Evolutionary conservation across 2,113 vertebrate genomes (phyloP).

Genomic region (Trogon melanurus): DNA sequence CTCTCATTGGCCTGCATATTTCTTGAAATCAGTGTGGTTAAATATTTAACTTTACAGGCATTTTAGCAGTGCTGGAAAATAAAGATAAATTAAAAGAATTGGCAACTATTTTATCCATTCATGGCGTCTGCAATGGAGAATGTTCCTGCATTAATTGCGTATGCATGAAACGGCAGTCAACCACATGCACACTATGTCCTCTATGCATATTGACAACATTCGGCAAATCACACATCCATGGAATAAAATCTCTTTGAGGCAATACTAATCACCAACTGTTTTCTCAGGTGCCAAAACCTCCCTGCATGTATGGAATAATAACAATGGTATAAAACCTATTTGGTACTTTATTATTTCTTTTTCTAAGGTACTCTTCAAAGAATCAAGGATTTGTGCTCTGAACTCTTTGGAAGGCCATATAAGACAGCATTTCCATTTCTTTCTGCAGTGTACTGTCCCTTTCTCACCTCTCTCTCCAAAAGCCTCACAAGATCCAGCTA

Average conservation of each 20-base stretch:
- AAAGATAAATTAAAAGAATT: background rate
- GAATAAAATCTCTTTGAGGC: background rate
- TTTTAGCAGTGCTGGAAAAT: background rate
- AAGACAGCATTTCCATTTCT: background rate
- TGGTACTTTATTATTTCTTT: background rate
- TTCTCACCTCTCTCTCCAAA: fast-evolving
- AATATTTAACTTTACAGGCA: background rate
- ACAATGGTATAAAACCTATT: background rate
- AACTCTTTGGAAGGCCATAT: background rate
- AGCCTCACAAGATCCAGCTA: background rate
- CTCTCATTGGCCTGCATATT: background rate
- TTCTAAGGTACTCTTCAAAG: background rate
- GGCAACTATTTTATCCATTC: background rate
- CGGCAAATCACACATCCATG: background rate
- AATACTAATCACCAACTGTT: background rate
- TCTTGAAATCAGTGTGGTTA: background rate
- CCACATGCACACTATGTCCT: background rate
- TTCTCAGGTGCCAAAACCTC: background rate
- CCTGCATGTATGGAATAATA: background rate
- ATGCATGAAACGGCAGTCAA: background rate
- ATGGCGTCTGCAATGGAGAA: background rate
- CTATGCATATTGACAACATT: background rate
- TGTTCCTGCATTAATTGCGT: background rate
- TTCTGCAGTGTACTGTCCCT: fast-evolving
- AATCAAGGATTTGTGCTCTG: background rate